Evolutionary conservation across 2,113 vertebrate species (phyloP).

Genomic region (Phocoena phocoena): DNA sequence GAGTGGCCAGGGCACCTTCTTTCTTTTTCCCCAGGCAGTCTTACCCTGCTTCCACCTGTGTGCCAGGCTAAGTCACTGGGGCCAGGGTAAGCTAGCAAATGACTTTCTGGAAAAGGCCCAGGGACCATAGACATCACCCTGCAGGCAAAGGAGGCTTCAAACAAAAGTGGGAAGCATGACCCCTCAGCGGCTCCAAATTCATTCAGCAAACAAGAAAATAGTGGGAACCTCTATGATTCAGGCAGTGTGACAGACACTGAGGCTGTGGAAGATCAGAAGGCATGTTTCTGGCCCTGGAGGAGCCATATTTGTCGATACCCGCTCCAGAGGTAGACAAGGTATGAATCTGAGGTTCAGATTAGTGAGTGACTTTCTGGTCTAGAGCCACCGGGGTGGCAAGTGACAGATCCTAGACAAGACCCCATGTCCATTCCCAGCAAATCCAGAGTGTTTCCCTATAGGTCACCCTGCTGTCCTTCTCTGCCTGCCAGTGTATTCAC

Average conservation of each 20-base stretch:
- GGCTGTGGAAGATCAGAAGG: not conserved
- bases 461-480: not conserved
- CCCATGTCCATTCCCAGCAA: not conserved
- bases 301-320: not conserved
- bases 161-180: not conserved
- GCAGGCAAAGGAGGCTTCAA: not conserved
- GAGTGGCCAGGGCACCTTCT: not conserved
- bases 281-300: not conserved
- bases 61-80: not conserved
- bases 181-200: not conserved
- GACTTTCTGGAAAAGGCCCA: not conserved
- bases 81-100: not conserved
- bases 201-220: not conserved
- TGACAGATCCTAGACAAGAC: not conserved
- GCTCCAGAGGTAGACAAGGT: not conserved
- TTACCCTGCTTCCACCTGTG: not conserved
- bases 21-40: not conserved
- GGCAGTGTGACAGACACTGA: not conserved
- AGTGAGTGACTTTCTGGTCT: not conserved
- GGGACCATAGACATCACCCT: not conserved
- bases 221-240: not conserved
- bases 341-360: not conserved
- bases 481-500: not conserved
- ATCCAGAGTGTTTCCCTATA: not conserved
- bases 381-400: not conserved